Evolutionary conservation across 2,888 invertebrate species (phyloP).

Genomic region (Maniola hyperantus): DNA sequence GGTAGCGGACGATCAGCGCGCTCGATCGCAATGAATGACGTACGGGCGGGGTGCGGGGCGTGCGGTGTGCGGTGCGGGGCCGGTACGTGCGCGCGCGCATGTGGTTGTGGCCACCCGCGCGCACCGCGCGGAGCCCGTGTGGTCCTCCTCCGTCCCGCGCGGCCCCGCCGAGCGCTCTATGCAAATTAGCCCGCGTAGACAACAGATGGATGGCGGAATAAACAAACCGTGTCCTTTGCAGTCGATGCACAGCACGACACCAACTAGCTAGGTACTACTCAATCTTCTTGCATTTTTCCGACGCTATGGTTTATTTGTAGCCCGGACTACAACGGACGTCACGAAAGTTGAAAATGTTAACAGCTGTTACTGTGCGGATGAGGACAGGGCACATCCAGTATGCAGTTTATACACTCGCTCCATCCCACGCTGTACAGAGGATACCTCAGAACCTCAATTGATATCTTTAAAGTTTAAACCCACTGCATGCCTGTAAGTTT

Average conservation of each 20-base stretch:
- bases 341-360: no score
- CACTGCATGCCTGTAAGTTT: no score
- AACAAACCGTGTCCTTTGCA: conserved; percentile 78
- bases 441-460: no score
- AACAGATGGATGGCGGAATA: conserved; percentile 83
- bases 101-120: conserved; percentile 82
- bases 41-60: conserved; percentile 55
- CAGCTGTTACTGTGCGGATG: no score
- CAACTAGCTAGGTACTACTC: conserved; percentile 24
- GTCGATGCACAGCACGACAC: conserved; percentile 42
- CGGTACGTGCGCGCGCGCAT: conserved; percentile 64
- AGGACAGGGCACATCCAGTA: no score
- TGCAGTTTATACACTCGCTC: no score
- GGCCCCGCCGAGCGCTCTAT: conserved; percentile 66
- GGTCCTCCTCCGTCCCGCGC: conserved; percentile 64
- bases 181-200: conserved; percentile 82
- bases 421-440: no score
- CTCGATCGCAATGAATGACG: conserved; percentile 82
- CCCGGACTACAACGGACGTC: neutral
- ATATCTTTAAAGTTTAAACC: no score
- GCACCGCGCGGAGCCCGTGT: conserved; percentile 80
- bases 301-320: neutral
- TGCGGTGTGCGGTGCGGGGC: conserved; percentile 53
- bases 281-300: neutral
- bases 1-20: conserved; percentile 73